Evolutionary conservation across 2,113 vertebrate species (phyloP), one percentile per base, ranked within the genome.

Genomic region (Scomber colias): DNA sequence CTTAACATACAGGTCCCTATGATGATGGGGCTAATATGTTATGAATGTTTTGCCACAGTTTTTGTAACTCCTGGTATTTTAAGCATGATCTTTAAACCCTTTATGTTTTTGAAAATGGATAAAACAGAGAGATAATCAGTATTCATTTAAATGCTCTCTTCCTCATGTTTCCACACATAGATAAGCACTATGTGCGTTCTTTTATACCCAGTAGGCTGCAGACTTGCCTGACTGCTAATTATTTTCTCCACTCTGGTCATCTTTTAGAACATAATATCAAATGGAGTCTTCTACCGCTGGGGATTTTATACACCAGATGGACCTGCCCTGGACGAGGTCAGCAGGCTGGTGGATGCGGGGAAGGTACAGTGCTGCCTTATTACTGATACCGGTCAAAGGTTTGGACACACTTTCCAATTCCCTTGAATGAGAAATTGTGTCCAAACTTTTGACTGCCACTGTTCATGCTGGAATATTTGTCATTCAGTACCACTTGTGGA

Each of bases 231-330:
- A 35, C 35, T 48, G 67, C 12, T 76, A 21, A 55, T 64, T 24
- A 16, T 19, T 71, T 27, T 24, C 30, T 69, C 48, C 24, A 45
- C 71, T 79, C 87, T 13, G 3, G 88, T 88, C 89, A 17, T 82
- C 83, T 83, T 46, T 64, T 75, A 99, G 97, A 96, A 95, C 75
- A 53, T 93, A 0, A 86, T 97, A 71, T 95, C 94, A 31, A 95
- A 92, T 82, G 97, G 97, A 79, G 93, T 97, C 35, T 97, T 98
- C 94, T 99, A 98, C 90, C 96, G 97, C 21, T 99, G 97, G 97
- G 97, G 95, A 0, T 97, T 98, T 89, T 99, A 97, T 75, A 88
- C 91, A 77, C 93, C 97, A 9, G 97, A 96, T 67, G 97, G 97
- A 0, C 92, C 91, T 0, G 93, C 74, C 59, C 93, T 99, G 87